Percentiles rank a stretch among this genome's conserved stretches.
Conservation (phyloP, 2,797 vertebrate species). For the Cirrhinus molitorella region DNA sequence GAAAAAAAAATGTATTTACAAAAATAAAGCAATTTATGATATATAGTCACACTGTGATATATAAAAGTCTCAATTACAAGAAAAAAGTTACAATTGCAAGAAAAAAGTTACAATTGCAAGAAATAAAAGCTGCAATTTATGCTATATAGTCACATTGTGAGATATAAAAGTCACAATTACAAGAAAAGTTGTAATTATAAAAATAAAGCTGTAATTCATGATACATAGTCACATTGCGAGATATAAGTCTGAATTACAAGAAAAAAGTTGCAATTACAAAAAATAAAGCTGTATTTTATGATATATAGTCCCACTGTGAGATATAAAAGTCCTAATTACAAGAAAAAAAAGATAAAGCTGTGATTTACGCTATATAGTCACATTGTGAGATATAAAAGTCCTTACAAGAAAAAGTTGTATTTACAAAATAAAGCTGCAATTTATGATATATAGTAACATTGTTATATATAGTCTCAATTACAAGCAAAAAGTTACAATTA, state of each 20-base stretch:
- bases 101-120: too few relatives aligned
- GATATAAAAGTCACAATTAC: background rate
- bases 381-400: background rate
- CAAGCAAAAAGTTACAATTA: background rate
- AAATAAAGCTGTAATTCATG: too few relatives aligned
- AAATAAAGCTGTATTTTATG: too few relatives aligned
- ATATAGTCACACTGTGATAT: too few relatives aligned
- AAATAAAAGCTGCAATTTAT: too few relatives aligned
- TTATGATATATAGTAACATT: background rate
- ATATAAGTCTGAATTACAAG: too few relatives aligned
- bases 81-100: background rate
- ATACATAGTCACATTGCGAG: too few relatives aligned
- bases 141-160: background rate
- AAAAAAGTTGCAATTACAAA: background rate
- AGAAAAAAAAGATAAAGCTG: background rate
- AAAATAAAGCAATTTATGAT: background rate
- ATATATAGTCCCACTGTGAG: too few relatives aligned
- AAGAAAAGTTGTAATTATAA: too few relatives aligned
- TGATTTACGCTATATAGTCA: background rate
- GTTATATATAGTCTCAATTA: background rate
- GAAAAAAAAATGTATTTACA: background rate
- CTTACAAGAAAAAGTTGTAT: background rate
- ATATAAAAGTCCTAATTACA: too few relatives aligned
- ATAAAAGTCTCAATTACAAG: background rate
- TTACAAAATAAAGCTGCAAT: background rate